These are phyloP conservation scores for Papilio helenus DNA, from an alignment of 1,140 invertebrate species.

Conservation along the genomic window DNA sequence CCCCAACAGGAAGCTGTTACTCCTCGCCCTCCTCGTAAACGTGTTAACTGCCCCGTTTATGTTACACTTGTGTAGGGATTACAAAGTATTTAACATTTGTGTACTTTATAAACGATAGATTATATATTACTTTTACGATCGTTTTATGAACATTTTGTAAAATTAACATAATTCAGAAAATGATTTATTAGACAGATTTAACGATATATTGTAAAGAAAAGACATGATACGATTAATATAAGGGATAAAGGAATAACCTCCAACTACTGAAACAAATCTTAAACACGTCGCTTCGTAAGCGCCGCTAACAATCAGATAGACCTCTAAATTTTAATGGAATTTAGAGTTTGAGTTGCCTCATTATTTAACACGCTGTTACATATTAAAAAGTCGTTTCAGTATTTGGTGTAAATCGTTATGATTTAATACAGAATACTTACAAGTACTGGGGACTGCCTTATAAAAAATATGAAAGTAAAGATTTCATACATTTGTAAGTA, in stretches of 20 bases:
- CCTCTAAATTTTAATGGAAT: no score
- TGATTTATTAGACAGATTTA: background rate
- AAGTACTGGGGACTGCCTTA: background rate
- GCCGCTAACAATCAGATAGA: no score
- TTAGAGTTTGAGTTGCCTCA: no score
- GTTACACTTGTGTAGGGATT: conserved; percentile 15
- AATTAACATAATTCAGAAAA: background rate
- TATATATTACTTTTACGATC: conserved; percentile 13
- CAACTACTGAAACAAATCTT: no score
- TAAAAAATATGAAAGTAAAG: background rate
- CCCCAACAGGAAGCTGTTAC: conserved; percentile 35
- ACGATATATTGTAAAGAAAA: background rate
- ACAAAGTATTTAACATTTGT: conserved; percentile 20
- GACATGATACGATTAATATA: background rate
- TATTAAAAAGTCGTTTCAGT: no score
- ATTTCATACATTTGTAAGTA: conserved; percentile 17
- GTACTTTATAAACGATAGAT: conserved; percentile 20
- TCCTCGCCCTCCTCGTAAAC: conserved; percentile 28
- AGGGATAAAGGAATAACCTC: background rate
- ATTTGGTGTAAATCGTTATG: background rate
- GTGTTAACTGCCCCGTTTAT: conserved; percentile 34
- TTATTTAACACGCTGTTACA: no score
- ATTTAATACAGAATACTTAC: background rate
- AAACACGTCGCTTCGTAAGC: no score
- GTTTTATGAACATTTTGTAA: background rate